Percentiles rank a stretch among this genome's conserved stretches.
These are phyloP conservation scores for Equus przewalskii DNA, from an alignment of 2,113 vertebrate genomes.

Conservation along the genomic window DNA sequence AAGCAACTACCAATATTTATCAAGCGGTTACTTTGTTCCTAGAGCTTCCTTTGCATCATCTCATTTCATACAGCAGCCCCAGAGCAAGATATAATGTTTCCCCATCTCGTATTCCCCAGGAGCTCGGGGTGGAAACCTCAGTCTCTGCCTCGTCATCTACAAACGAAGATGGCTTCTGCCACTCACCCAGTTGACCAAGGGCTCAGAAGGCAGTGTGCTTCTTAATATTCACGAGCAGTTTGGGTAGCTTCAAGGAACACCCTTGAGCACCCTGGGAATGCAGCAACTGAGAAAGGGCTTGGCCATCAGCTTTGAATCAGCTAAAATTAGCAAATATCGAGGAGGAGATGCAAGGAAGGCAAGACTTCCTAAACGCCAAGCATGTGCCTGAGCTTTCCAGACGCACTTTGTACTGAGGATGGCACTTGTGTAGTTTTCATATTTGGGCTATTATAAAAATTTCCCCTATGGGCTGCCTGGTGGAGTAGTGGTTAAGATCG, in stretches of 20 bases:
- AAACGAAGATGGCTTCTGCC: not conserved
- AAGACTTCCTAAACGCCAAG: accelerated
- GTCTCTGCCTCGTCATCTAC: not conserved
- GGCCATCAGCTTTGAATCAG: not conserved
- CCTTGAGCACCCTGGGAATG: accelerated
- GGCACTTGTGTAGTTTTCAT: not conserved
- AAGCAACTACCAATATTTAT: not conserved
- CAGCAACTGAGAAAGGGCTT: not conserved
- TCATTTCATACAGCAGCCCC: not conserved
- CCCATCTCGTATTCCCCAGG: not conserved
- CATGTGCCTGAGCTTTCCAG: no score
- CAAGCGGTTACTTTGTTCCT: not conserved
- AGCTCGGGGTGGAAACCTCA: not conserved
- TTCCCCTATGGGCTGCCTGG: no score
- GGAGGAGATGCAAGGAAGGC: not conserved
- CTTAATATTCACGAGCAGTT: accelerated
- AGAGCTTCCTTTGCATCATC: not conserved
- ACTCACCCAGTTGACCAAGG: not conserved
- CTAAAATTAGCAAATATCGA: not conserved
- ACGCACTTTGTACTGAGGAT: accelerated
- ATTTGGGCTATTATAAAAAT: not conserved
- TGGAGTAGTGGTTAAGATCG: no score
- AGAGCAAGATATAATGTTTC: not conserved
- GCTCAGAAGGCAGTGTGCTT: not conserved
- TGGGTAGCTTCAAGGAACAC: not conserved